Base-by-base conservation (phyloP, 2,888 invertebrate species). In the Ochropleura leucogaster region DNA sequence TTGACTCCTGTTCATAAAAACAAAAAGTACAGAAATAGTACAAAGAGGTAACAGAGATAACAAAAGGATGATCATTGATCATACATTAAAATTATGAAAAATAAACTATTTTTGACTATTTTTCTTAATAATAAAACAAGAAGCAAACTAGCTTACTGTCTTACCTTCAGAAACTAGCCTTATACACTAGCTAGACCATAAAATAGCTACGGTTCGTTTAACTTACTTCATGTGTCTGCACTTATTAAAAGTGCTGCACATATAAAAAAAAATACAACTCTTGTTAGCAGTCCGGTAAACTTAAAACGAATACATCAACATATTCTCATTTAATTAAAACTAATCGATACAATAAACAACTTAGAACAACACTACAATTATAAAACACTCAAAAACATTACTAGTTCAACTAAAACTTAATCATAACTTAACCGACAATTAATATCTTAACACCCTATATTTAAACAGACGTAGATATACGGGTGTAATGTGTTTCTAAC, bases 401-500 rank as follows among this genome's bases (percentile, higher is more conserved):
- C 57, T n/a, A 46, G 12, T 4, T 8, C 12, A 65, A 59, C 20
- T 4, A 40, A 16, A 80, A 53, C 55, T 51, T 68, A 51, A 83
- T 63, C 60, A 47, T 60, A 60, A 69, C 55, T 51, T 67, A 60
- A 53, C 68, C 20, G 4, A 14, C 65, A 62, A 68, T 80, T 80
- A 68, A 68, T 65, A 30, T 47, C 10, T 57, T 68, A 65, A 68
- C 64, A 47, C 12, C 18, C 40, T 18, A n/a, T 84, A 80, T 51
- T 80, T 79, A 80, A 60, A 46, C 59, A 84, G 64, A 51, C 72
- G 7, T 47, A 62, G 30, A 46, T 55, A 64, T 68, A 83, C 63
- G 53, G 78, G 79, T 79, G 18, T 79, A 68, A 78, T 83, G 30
- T 67, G 44, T 49, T 82, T 67, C 40, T 62, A 77, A 77, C 8